phyloP scores from a whole-genome alignment of 2,888 invertebrate species.

The Ennomos erosarius region DNA sequence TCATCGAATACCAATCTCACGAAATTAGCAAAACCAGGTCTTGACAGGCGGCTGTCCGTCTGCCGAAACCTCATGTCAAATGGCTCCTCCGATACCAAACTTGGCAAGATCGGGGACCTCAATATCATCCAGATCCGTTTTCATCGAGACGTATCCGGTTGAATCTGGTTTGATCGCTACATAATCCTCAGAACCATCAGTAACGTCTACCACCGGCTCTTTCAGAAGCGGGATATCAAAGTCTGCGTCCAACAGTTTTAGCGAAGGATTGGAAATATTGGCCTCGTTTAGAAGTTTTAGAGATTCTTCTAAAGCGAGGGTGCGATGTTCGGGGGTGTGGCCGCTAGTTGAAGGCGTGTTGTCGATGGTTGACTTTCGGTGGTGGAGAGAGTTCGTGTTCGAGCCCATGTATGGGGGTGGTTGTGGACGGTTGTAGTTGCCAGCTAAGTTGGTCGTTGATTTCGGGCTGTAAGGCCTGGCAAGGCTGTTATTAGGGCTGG shows the following conservation, averaged over 20 bases:
- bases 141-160: slow-evolving; percentile 51
- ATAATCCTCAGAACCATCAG: slow-evolving; percentile 75
- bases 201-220: slow-evolving; percentile 69
- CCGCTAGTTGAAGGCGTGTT: slow-evolving; percentile 57
- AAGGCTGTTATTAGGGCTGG: slow-evolving; percentile 85
- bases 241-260: slow-evolving; percentile 44
- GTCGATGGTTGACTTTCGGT: slow-evolving; percentile 62
- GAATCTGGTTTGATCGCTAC: slow-evolving; percentile 62
- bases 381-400: slow-evolving; percentile 68
- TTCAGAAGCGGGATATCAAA: slow-evolving; percentile 61
- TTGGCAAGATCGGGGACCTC: slow-evolving; percentile 71
- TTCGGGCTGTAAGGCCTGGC: slow-evolving; percentile 82
- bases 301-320: slow-evolving; percentile 74
- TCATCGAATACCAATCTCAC: slow-evolving; percentile 8
- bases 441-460: slow-evolving; percentile 69
- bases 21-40: slow-evolving; percentile 77
- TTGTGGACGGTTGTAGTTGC: slow-evolving; percentile 77
- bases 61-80: slow-evolving; percentile 72
- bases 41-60: slow-evolving; percentile 74
- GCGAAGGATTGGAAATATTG: slow-evolving; percentile 55
- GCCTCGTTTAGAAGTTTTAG: slow-evolving; percentile 78
- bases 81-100: slow-evolving; percentile 63
- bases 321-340: slow-evolving; percentile 68
- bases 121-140: slow-evolving; percentile 66
- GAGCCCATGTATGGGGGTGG: slow-evolving; percentile 78